Conservation (phyloP, 2,797 vertebrate genomes). For the Spinus pinus region DNA sequence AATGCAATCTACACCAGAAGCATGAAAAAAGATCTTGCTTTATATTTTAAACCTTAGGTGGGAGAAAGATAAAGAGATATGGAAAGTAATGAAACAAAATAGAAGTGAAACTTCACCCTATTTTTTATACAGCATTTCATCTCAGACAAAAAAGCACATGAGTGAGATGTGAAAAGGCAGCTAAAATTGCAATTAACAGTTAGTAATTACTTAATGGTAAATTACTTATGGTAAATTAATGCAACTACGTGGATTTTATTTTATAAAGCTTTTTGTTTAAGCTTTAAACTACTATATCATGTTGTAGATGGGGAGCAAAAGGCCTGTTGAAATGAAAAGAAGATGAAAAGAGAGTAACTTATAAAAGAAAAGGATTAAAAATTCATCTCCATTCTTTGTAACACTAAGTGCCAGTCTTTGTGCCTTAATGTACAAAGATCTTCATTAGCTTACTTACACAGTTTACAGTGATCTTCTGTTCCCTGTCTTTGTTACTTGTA, state of each 20-base stretch:
- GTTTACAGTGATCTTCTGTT: constrained; percentile 5
- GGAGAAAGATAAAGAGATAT: not conserved
- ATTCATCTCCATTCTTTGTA: not conserved
- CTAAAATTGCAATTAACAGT: not conserved
- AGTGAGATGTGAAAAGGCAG: not conserved
- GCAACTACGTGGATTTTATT: not conserved
- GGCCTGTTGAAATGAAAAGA: constrained; percentile 4
- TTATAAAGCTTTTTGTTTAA: not conserved
- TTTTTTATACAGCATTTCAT: not conserved
- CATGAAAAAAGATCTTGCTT: not conserved
- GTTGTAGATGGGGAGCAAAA: not conserved
- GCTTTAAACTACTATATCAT: not conserved
- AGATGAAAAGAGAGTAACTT: not conserved
- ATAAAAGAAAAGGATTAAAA: not conserved
- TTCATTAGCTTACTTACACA: not conserved
- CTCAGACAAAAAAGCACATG: not conserved
- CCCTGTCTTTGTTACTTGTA: not conserved
- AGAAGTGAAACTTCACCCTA: not conserved
- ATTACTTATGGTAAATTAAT: not conserved
- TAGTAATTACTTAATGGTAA: not conserved
- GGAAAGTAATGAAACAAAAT: not conserved
- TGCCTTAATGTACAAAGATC: not conserved
- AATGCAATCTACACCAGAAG: not conserved
- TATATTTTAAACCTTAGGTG: not conserved
- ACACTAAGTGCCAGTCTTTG: not conserved